These are phyloP conservation scores for Tringa solitaria DNA, from an alignment of 2,113 vertebrate species.

Conservation along the genomic window DNA sequence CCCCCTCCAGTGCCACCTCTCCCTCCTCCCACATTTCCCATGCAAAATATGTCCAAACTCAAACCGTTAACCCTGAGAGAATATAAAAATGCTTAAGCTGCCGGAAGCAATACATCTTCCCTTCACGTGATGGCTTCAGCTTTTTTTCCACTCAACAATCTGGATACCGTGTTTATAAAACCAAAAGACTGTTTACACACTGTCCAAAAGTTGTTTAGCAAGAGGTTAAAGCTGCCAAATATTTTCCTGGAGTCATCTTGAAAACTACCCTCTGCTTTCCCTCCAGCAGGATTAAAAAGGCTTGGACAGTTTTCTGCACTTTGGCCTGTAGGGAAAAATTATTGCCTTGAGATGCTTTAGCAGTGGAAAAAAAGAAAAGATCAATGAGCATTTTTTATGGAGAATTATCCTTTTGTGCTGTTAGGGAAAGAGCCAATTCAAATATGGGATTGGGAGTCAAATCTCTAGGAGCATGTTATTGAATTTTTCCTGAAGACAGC, in stretches of 20 bases:
- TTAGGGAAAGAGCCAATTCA: not conserved
- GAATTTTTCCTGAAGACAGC: not conserved
- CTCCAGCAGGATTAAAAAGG: not conserved
- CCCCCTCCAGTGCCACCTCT: not conserved
- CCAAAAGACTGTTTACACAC: constrained; percentile 22
- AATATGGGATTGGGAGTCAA: not conserved
- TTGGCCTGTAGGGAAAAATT: not conserved
- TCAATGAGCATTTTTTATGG: not conserved
- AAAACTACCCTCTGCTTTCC: not conserved
- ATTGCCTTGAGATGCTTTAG: not conserved
- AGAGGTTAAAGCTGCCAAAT: not conserved
- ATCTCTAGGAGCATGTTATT: accelerated
- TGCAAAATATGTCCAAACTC: not conserved
- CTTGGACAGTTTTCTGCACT: not conserved
- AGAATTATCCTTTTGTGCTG: not conserved
- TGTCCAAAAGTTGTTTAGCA: constrained; percentile 30
- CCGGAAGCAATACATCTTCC: constrained; percentile 15
- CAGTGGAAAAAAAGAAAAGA: not conserved
- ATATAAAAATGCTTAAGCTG: not conserved
- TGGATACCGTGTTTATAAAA: constrained; percentile 31
- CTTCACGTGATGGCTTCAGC: not conserved
- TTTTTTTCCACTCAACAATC: not conserved
- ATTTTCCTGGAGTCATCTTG: not conserved
- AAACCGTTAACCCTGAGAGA: not conserved
- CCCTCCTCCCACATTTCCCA: not conserved